A percentile compares a stretch with the other conserved stretches of the same genome.
Conservation (phyloP, 2,113 vertebrate species). For the Oreocharis arfaki region DNA sequence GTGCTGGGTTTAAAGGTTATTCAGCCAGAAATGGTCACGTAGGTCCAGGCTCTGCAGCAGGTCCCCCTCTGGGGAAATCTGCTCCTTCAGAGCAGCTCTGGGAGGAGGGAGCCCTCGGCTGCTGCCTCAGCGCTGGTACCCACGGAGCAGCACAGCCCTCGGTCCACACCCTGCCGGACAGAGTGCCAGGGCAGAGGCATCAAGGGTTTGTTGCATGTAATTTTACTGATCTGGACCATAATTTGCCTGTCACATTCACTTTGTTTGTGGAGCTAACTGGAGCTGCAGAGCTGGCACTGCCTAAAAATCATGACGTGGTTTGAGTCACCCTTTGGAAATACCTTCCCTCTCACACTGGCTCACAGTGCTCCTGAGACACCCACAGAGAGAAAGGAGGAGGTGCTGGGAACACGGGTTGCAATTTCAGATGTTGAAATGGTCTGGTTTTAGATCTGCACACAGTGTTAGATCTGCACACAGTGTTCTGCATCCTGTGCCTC, state of each 20-base stretch:
- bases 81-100: not conserved
- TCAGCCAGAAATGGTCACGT: not conserved
- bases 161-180: accelerated
- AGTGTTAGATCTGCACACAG: not conserved
- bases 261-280: not conserved
- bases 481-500: not conserved
- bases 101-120: not conserved
- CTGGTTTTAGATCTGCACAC: not conserved
- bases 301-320: not conserved
- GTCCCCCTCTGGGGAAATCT: not conserved
- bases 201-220: not conserved
- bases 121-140: not conserved
- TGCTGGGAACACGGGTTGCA: not conserved
- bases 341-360: slow-evolving; percentile 9
- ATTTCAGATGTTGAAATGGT: slow-evolving; percentile 1
- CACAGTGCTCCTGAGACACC: not conserved
- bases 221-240: not conserved
- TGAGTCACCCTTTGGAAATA: slow-evolving; percentile 28
- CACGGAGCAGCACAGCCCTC: accelerated
- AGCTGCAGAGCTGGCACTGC: slow-evolving; percentile 16
- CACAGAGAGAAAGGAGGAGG: slow-evolving; percentile 18
- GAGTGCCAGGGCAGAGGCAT: not conserved
- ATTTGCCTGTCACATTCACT: not conserved
- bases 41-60: not conserved
- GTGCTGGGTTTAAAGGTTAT: slow-evolving; percentile 16